phyloP scores from a whole-genome alignment of 2,888 invertebrate species.

The Mystacides longicornis region DNA sequence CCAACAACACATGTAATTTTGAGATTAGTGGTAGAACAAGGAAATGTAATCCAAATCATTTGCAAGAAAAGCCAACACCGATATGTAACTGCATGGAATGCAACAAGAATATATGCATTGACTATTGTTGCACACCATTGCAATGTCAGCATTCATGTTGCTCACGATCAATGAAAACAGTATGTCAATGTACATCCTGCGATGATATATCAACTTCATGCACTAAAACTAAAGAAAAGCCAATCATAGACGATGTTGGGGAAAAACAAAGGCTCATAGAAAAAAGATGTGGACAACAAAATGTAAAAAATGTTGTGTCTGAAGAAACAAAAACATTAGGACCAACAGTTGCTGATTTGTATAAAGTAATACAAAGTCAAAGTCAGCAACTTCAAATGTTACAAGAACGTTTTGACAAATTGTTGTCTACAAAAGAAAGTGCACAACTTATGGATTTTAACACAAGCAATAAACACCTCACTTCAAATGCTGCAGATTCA shows the following conservation, averaged over 20 bases:
- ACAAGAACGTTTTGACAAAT: slow-evolving; percentile 56
- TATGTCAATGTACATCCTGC: no score
- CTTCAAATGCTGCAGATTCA: not conserved
- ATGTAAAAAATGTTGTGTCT: not conserved
- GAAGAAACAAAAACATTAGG: slow-evolving; percentile 34
- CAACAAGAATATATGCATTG: no score
- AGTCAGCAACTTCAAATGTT: slow-evolving; percentile 58
- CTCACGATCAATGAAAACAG: no score
- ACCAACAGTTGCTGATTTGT: slow-evolving; percentile 51
- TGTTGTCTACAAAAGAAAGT: slow-evolving; percentile 33
- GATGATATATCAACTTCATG: no score
- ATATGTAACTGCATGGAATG: no score
- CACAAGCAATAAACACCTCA: not conserved
- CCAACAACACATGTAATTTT: no score
- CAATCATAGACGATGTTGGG: slow-evolving; percentile 13
- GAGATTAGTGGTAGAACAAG: no score
- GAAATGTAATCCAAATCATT: no score
- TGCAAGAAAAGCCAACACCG: no score
- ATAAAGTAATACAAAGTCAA: slow-evolving; percentile 59
- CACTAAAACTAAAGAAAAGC: no score
- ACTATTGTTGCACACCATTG: no score
- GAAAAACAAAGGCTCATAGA: slow-evolving; percentile 16
- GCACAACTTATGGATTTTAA: not conserved
- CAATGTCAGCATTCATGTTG: no score
- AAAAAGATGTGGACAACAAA: not conserved